These are phyloP conservation scores for Euwallacea similis DNA, from an alignment of 1,140 invertebrate genomes.

Conservation along the genomic window DNA sequence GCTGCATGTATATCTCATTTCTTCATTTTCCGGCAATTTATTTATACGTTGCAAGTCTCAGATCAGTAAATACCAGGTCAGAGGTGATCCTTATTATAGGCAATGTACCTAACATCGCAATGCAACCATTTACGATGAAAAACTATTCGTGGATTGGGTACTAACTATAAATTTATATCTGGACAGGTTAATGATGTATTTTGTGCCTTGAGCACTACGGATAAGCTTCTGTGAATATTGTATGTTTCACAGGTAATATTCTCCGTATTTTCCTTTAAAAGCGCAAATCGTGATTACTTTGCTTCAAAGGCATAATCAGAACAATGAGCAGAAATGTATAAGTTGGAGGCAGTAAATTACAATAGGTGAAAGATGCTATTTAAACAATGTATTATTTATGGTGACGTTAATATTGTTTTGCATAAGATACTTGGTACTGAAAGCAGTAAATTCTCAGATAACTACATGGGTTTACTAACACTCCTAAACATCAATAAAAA, in stretches of 20 bases:
- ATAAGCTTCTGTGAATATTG: background rate
- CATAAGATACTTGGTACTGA: constrained; percentile 6
- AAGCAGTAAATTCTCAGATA: background rate
- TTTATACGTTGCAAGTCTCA: constrained; percentile 26
- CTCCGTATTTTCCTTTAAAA: too few species aligned
- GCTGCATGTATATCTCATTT: constrained; percentile 30
- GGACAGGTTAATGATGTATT: constrained; percentile 26
- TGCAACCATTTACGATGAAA: constrained; percentile 18
- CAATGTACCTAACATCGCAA: constrained; percentile 19
- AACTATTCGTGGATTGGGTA: constrained; percentile 6
- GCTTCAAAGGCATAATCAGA: too few species aligned
- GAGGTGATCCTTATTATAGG: constrained; percentile 32
- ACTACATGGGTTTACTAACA: background rate
- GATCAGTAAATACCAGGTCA: constrained; percentile 34
- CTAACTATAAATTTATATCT: constrained; percentile 28
- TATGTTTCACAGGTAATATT: background rate
- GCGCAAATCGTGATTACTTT: too few species aligned
- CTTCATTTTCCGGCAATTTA: constrained; percentile 35
- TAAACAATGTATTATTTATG: constrained; percentile 1
- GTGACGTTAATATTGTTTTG: constrained; percentile 4
- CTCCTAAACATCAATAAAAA: constrained; percentile 13
- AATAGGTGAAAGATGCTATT: background rate
- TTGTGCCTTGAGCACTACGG: background rate
- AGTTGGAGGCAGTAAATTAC: background rate
- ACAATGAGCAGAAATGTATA: background rate